Conservation (phyloP, 2,113 vertebrate genomes). For the Upupa epops region DNA sequence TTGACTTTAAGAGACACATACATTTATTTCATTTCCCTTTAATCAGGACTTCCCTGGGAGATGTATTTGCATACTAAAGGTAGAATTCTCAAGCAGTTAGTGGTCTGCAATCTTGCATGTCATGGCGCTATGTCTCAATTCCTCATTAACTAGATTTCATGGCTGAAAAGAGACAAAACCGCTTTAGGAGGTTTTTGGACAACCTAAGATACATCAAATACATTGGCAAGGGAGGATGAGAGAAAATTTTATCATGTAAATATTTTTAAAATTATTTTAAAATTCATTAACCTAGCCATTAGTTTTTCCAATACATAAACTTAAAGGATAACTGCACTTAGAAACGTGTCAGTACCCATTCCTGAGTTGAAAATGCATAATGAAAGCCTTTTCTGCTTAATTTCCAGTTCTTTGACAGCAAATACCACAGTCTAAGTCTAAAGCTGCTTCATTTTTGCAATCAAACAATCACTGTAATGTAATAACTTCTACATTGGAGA, state of each 20-base stretch:
- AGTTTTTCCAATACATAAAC: background rate
- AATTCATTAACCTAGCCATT: background rate
- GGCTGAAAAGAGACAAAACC: background rate
- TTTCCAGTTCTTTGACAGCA: background rate
- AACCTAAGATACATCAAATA: background rate
- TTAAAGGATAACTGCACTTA: background rate
- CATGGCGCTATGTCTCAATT: background rate
- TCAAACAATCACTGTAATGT: too few species aligned
- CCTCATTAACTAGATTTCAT: background rate
- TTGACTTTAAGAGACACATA: background rate
- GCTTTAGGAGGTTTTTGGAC: background rate
- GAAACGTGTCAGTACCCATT: background rate
- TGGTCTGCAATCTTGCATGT: background rate
- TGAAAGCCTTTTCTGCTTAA: background rate
- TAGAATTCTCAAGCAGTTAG: background rate
- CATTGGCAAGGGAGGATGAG: background rate
- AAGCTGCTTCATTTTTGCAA: background rate
- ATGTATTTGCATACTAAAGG: background rate
- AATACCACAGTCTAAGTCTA: background rate
- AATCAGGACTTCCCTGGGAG: constrained; percentile 1
- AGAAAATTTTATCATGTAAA: background rate
- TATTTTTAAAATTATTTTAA: background rate
- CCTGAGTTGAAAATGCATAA: background rate
- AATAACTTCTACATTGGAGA: background rate
- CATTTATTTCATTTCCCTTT: constrained; percentile 23